phyloP scores from a whole-genome alignment of 2,888 invertebrate genomes.

The Chydorus sphaericus region DNA sequence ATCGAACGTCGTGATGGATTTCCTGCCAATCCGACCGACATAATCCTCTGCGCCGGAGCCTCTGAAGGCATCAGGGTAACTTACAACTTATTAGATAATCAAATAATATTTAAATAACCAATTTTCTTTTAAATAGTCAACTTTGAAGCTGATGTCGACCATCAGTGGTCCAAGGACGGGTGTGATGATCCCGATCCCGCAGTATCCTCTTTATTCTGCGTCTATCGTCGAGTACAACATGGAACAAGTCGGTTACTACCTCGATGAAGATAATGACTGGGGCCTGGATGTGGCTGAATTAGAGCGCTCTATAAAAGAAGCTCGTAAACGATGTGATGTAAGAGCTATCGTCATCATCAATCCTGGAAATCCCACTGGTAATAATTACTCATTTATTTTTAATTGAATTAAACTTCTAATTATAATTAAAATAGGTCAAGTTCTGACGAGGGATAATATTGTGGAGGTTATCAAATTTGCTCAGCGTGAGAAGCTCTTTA shows the following conservation, averaged over 20 bases:
- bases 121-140: slow-evolving; percentile 25
- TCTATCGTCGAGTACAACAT: slow-evolving; percentile 84
- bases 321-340: slow-evolving; percentile 45
- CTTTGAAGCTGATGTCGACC: slow-evolving; percentile 52
- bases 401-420: too few species aligned
- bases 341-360: slow-evolving; percentile 88
- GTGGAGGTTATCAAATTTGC: slow-evolving; percentile 85
- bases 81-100: not conserved
- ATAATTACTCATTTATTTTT: not conserved
- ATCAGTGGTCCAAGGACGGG: slow-evolving; percentile 50
- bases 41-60: slow-evolving; percentile 77
- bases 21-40: slow-evolving; percentile 44
- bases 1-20: slow-evolving; percentile 66
- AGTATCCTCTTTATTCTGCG: slow-evolving; percentile 96
- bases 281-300: slow-evolving; percentile 62
- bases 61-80: slow-evolving; percentile 77
- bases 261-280: slow-evolving; percentile 82
- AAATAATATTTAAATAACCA: not conserved
- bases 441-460: slow-evolving; percentile 76
- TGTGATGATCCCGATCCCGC: slow-evolving; percentile 94
- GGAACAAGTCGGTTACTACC: slow-evolving; percentile 61
- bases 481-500: slow-evolving; percentile 60
- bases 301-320: slow-evolving; percentile 53
- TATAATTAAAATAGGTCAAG: slow-evolving; percentile 38
- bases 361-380: slow-evolving; percentile 92